These are phyloP conservation scores for Venustoraphidia nigricollis DNA, from an alignment of 2,888 invertebrate species.

Conservation along the genomic window DNA sequence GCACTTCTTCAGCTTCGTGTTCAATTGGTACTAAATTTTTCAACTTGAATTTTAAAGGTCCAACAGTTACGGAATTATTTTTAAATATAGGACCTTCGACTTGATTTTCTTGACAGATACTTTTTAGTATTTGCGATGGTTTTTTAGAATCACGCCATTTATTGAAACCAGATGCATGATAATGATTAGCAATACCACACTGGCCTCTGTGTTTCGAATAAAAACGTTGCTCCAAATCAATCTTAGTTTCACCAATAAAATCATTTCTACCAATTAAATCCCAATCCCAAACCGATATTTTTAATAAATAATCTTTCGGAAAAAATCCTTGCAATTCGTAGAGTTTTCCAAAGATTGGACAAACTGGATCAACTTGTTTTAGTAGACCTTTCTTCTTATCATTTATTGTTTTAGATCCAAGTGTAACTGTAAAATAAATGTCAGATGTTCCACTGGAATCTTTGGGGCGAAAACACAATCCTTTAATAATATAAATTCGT, in stretches of 20 bases:
- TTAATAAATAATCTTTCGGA: conserved; percentile 59
- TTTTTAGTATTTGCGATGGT: conserved; percentile 56
- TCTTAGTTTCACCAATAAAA: conserved; percentile 66
- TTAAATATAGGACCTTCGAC: conserved; percentile 34
- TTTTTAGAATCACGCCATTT: conserved; percentile 62
- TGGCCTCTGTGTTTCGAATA: conserved; percentile 63
- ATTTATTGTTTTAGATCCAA: conserved; percentile 46
- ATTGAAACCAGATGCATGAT: conserved; percentile 47
- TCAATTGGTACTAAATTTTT: not conserved
- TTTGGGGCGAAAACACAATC: conserved; percentile 50
- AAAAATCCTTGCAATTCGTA: conserved; percentile 59
- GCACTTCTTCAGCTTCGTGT: conserved; percentile 46
- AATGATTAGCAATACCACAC: conserved; percentile 59
- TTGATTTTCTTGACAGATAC: conserved; percentile 51
- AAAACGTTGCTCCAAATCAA: conserved; percentile 79
- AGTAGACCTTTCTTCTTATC: conserved; percentile 55
- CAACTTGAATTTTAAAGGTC: conserved; percentile 14
- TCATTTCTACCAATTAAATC: conserved; percentile 54
- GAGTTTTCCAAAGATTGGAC: conserved; percentile 33
- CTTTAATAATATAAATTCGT: conserved; percentile 63
- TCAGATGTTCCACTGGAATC: conserved; percentile 59
- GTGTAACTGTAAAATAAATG: conserved; percentile 55
- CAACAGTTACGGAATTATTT: conserved; percentile 36
- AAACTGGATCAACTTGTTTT: conserved; percentile 66
- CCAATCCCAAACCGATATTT: conserved; percentile 60